A percentile compares a stretch with the other conserved stretches of the same genome.
Evolutionary conservation across 2,113 vertebrate species (phyloP).

Genomic region (Menidia beryllina): DNA sequence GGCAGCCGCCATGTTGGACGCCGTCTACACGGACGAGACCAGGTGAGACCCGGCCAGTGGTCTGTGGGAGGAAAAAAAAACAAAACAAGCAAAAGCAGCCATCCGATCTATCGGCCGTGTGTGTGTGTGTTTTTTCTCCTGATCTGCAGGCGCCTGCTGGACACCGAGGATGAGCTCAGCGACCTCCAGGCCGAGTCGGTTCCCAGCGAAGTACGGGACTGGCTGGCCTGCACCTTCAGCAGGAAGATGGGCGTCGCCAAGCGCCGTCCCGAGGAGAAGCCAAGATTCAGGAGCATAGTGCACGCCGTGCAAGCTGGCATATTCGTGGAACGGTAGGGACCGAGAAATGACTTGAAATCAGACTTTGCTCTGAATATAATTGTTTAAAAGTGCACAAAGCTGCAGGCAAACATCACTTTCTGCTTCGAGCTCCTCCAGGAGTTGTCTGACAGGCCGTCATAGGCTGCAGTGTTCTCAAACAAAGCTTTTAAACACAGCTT

Average conservation of each 20-base stretch:
- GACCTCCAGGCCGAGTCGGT: conserved; percentile 93
- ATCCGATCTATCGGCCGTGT: too few species aligned
- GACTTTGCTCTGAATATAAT: too few species aligned
- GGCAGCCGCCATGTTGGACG: conserved; percentile 93
- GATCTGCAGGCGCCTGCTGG: conserved; percentile 87
- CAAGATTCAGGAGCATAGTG: conserved; percentile 96
- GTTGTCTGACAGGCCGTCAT: too few species aligned
- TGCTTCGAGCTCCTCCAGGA: conserved; percentile 4
- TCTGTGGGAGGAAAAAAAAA: neutral
- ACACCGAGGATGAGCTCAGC: conserved; percentile 95
- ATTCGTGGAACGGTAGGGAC: conserved; percentile 85
- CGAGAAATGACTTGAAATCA: neutral
- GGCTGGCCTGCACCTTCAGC: conserved; percentile 97
- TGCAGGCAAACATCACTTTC: neutral
- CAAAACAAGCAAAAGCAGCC: neutral
- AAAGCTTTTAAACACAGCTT: neutral
- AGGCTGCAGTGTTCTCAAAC: neutral
- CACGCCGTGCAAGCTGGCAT: conserved; percentile 98
- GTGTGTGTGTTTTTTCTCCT: conserved; percentile 8
- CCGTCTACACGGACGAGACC: conserved; percentile 98
- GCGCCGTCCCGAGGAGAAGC: conserved; percentile 94
- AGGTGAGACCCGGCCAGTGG: conserved; percentile 76
- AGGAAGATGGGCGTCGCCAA: conserved; percentile 95
- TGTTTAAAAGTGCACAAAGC: neutral
- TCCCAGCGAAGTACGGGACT: conserved; percentile 94